Percentiles rank a stretch among this genome's conserved stretches.
These are phyloP conservation scores for Pangasianodon gigas DNA, from an alignment of 2,113 vertebrate genomes.

Conservation along the genomic window DNA sequence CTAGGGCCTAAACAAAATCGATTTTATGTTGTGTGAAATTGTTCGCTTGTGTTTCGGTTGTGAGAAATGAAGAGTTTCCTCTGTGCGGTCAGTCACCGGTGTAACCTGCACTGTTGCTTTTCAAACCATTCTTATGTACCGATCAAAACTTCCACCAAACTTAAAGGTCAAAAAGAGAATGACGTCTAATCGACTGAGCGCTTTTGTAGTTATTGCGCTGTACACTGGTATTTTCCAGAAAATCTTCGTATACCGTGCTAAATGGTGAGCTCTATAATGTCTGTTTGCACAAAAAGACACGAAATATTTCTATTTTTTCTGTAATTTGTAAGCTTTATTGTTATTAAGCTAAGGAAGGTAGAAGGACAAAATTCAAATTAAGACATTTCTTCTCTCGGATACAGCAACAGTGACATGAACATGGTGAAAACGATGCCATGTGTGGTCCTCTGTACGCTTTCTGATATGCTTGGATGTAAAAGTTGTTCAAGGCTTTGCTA, in stretches of 20 bases:
- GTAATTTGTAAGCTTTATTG: not conserved
- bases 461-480: not conserved
- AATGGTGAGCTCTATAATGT: not conserved
- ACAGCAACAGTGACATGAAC: not conserved
- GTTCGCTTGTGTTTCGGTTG: slow-evolving; percentile 19
- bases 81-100: slow-evolving; percentile 10
- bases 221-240: slow-evolving; percentile 26
- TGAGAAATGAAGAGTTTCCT: slow-evolving; percentile 20
- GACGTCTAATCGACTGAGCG: slow-evolving; percentile 16
- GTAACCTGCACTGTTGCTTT: slow-evolving; percentile 37
- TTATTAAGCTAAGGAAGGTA: not conserved
- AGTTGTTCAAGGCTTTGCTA: slow-evolving; percentile 16
- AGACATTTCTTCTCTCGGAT: not conserved
- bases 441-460: not conserved
- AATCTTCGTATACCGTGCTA: not conserved
- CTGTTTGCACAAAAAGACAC: slow-evolving; percentile 6
- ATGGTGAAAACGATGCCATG: not conserved
- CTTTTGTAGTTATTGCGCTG: slow-evolving; percentile 27
- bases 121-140: slow-evolving; percentile 7
- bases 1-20: not conserved
- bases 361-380: not conserved
- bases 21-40: slow-evolving; percentile 12
- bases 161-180: not conserved
- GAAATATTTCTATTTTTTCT: not conserved
- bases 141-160: not conserved